A percentile compares a stretch with the other conserved stretches of the same genome.
Evolutionary conservation across 2,113 vertebrate genomes (phyloP).

Genomic region (Peromyscus leucopus): DNA sequence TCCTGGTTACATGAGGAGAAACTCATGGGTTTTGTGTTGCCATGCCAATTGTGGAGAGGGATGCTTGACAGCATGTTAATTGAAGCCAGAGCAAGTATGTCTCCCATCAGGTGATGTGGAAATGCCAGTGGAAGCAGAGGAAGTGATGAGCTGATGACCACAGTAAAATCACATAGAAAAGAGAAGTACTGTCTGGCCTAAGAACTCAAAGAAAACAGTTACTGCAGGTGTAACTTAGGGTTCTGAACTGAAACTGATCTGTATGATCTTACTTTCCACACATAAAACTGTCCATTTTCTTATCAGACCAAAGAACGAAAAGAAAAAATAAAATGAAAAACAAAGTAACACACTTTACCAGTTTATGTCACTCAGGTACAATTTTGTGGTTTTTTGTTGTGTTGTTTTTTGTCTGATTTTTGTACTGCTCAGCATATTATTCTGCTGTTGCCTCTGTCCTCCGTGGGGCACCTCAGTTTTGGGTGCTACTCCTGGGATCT

Average conservation of each 20-base stretch:
- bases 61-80: slow-evolving; percentile 80
- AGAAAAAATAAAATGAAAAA: slow-evolving; percentile 52
- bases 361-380: slow-evolving; percentile 83
- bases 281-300: slow-evolving; percentile 70
- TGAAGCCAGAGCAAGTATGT: slow-evolving; percentile 77
- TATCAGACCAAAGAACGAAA: slow-evolving; percentile 84
- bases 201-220: slow-evolving; percentile 67
- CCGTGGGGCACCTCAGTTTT: slow-evolving; percentile 70
- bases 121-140: slow-evolving; percentile 41
- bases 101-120: slow-evolving; percentile 52
- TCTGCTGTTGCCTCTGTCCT: slow-evolving; percentile 73
- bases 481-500: slow-evolving; percentile 74
- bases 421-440: slow-evolving; percentile 65
- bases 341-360: slow-evolving; percentile 67
- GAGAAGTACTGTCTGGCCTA: slow-evolving; percentile 63
- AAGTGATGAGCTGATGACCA: slow-evolving; percentile 6
- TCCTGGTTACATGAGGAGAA: slow-evolving; percentile 64
- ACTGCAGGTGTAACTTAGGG: slow-evolving; percentile 52
- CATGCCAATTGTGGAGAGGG: slow-evolving; percentile 68
- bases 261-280: slow-evolving; percentile 45
- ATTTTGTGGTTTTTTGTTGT: slow-evolving; percentile 73
- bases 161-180: slow-evolving; percentile 41
- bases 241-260: slow-evolving; percentile 70
- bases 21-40: slow-evolving; percentile 57
- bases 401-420: slow-evolving; percentile 67